Percentiles rank a stretch among this genome's conserved stretches.
These are phyloP conservation scores for Pangasius macronema DNA, from an alignment of 2,797 vertebrate species.

Conservation along the genomic window DNA sequence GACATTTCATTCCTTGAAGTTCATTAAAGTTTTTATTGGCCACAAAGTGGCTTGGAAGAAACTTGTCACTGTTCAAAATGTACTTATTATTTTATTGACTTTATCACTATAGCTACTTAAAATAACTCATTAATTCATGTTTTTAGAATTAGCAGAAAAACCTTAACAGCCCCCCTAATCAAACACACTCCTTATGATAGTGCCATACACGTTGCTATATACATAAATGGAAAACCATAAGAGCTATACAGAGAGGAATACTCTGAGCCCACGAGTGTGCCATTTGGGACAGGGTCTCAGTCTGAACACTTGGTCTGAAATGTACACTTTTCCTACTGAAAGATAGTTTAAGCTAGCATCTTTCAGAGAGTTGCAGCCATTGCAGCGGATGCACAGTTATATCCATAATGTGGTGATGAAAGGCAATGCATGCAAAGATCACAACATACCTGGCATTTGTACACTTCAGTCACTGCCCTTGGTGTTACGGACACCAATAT, in stretches of 20 bases:
- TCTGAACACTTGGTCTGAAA: background rate
- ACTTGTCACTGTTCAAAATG: background rate
- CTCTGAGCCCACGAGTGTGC: background rate
- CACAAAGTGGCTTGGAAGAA: conserved; percentile 8
- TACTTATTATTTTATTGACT: background rate
- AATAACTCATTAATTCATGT: background rate
- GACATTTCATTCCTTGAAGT: background rate
- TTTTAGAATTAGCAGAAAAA: background rate
- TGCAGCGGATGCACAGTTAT: background rate
- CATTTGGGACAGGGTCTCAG: too few species aligned
- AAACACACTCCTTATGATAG: background rate
- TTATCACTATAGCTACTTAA: background rate
- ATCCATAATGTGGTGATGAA: too few species aligned
- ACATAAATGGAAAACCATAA: background rate
- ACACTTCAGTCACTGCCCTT: background rate
- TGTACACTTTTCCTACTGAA: background rate
- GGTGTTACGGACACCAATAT: background rate
- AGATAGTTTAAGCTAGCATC: background rate
- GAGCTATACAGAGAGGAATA: background rate
- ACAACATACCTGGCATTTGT: background rate
- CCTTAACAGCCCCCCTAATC: background rate
- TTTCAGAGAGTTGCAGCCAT: background rate
- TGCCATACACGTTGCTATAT: background rate
- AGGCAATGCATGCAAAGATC: too few species aligned
- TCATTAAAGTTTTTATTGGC: background rate